Evolutionary conservation across 2,888 invertebrate genomes (phyloP).

Genomic region (Vesta saturnalis): DNA sequence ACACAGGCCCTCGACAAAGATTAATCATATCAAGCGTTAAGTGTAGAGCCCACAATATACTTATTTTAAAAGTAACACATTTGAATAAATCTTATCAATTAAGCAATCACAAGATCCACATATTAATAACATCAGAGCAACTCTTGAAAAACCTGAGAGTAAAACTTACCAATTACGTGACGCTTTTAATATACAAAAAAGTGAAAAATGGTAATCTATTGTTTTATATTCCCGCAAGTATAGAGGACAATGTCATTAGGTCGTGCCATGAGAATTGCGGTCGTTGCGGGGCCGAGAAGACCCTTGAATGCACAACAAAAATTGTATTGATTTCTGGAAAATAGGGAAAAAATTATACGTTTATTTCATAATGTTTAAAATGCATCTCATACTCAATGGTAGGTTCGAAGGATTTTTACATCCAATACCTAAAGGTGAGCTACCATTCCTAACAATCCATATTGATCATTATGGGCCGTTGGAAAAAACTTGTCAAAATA

Average conservation of each 20-base stretch:
- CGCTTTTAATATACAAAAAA: slow-evolving; percentile 26
- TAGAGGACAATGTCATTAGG: neutral
- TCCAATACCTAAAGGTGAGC: neutral
- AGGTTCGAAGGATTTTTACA: slow-evolving; percentile 21
- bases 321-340: no score
- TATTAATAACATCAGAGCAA: slow-evolving; percentile 40
- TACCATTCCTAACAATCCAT: neutral
- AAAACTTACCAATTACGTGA: slow-evolving; percentile 23
- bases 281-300: neutral
- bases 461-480: neutral
- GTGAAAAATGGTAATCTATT: neutral
- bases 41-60: slow-evolving; percentile 41
- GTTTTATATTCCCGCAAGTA: neutral
- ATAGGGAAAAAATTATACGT: slow-evolving; percentile 42
- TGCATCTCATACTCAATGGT: slow-evolving; percentile 45
- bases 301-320: neutral
- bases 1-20: neutral
- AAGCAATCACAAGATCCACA: slow-evolving; percentile 38
- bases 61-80: slow-evolving; percentile 42
- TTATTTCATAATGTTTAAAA: slow-evolving; percentile 49
- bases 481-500: neutral
- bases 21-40: neutral
- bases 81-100: slow-evolving; percentile 44
- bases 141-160: slow-evolving; percentile 36
- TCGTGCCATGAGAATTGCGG: neutral